These are phyloP conservation scores for Perdita meconis DNA, from an alignment of 2,888 invertebrate species.

Conservation along the genomic window DNA sequence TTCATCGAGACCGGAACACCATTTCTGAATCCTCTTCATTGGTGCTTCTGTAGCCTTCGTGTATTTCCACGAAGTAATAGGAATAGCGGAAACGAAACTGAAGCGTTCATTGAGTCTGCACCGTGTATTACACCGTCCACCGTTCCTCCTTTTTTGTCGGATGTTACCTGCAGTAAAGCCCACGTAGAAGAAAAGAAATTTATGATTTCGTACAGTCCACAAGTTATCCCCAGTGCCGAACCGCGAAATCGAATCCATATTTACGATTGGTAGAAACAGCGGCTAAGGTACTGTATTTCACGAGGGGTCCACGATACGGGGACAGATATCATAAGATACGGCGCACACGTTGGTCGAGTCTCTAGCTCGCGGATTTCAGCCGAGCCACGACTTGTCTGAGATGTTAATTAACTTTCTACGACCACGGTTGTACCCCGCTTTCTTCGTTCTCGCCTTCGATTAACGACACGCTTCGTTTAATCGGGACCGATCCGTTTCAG, in stretches of 20 bases:
- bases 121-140: neutral
- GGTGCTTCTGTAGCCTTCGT: too few species aligned
- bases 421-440: conserved; percentile 48
- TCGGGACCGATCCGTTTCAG: conserved; percentile 18
- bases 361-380: conserved; percentile 45
- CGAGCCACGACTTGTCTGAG: conserved; percentile 59
- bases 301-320: conserved; percentile 38
- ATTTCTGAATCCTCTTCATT: too few species aligned
- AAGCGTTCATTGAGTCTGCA: too few species aligned
- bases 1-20: too few species aligned
- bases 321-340: conserved; percentile 60
- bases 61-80: too few species aligned
- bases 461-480: conserved; percentile 70
- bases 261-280: conserved; percentile 47
- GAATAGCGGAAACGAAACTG: too few species aligned
- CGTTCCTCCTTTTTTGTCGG: neutral
- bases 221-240: conserved; percentile 24
- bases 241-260: conserved; percentile 42
- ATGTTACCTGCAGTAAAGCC: neutral
- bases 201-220: conserved; percentile 11
- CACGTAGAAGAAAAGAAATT: conserved; percentile 8
- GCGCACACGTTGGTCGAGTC: conserved; percentile 24
- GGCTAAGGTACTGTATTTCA: conserved; percentile 41
- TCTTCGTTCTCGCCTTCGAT: conserved; percentile 67
- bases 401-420: conserved; percentile 75